These are phyloP conservation scores for Falco biarmicus DNA, from an alignment of 2,797 vertebrate genomes.

Conservation along the genomic window DNA sequence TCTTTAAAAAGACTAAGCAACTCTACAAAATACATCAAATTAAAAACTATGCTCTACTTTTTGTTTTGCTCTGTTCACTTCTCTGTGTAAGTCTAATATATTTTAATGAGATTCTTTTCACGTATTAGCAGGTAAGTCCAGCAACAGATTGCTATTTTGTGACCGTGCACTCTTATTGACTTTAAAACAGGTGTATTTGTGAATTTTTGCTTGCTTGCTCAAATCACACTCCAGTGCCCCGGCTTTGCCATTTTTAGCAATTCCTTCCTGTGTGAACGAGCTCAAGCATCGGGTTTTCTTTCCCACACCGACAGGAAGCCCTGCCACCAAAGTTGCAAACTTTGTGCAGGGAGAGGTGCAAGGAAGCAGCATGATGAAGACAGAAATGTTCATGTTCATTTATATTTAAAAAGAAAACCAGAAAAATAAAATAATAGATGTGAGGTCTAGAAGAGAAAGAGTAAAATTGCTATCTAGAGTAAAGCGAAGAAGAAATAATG, in stretches of 20 bases:
- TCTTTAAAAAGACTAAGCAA: not conserved
- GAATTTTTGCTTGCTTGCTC: not conserved
- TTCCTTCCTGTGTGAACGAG: slow-evolving; percentile 51
- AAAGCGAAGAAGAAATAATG: not conserved
- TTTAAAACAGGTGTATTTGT: not conserved
- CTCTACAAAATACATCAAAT: not conserved
- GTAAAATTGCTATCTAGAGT: not conserved
- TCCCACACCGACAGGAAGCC: slow-evolving; percentile 52
- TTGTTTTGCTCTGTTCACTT: not conserved
- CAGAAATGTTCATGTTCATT: not conserved
- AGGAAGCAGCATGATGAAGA: not conserved
- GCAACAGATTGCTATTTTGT: not conserved
- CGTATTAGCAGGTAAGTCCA: not conserved
- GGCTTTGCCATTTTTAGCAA: slow-evolving; percentile 2
- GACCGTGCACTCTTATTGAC: not conserved
- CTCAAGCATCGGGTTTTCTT: not conserved
- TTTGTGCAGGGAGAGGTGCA: not conserved
- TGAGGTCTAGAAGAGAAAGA: not conserved
- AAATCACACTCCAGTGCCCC: not conserved
- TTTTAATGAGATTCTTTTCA: not conserved
- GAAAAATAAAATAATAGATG: not conserved
- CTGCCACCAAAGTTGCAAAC: not conserved
- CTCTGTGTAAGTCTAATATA: not conserved
- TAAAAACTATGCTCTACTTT: not conserved
- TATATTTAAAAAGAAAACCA: not conserved